phyloP scores from a whole-genome alignment of 2,113 vertebrate genomes.

The Charadrius vociferus region DNA sequence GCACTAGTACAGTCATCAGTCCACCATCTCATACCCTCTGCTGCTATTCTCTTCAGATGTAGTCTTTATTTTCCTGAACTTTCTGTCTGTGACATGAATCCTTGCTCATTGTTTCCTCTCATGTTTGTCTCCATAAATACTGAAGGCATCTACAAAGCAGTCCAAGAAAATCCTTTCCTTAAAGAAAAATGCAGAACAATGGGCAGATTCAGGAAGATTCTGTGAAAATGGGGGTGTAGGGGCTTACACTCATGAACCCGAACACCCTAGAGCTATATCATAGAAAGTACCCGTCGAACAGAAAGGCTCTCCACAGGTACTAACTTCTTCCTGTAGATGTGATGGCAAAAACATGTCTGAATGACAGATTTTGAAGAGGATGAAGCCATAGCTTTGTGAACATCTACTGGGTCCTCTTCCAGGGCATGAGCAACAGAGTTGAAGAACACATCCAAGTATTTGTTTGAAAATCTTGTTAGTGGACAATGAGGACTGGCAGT shows the following conservation, averaged over 20 bases:
- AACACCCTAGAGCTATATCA: background rate
- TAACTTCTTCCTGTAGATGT: background rate
- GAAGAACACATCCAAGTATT: background rate
- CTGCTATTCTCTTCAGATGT: background rate
- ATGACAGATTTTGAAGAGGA: background rate
- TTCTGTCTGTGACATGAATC: background rate
- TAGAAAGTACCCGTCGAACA: background rate
- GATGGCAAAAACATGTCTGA: background rate
- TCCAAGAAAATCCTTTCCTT: background rate
- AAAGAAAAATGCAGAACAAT: background rate
- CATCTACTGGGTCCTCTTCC: background rate
- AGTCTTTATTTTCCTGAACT: background rate
- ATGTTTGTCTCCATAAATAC: background rate
- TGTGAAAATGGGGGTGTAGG: background rate
- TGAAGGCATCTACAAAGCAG: background rate
- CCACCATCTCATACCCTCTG: background rate
- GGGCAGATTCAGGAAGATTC: background rate
- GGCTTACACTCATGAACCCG: rapidly evolving
- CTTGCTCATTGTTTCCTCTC: background rate
- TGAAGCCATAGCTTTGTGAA: background rate
- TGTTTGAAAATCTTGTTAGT: background rate
- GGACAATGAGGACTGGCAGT: background rate
- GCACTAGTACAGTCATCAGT: background rate
- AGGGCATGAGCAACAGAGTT: background rate
- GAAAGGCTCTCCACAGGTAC: background rate